These are phyloP conservation scores for Sarcophaga subvicina DNA, from an alignment of 2,888 invertebrate species.

Conservation along the genomic window DNA sequence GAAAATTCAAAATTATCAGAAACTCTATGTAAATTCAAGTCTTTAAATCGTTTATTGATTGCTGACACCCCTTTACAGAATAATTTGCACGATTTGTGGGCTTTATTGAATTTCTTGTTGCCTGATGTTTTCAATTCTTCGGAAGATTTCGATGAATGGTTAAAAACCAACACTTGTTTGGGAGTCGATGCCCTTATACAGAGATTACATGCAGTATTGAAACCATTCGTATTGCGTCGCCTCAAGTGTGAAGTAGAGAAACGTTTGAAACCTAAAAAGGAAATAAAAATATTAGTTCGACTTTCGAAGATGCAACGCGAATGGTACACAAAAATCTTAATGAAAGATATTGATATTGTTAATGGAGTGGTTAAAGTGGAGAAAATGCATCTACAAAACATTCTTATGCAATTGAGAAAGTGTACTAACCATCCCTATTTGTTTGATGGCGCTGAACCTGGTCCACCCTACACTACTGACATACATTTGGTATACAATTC, in stretches of 20 bases:
- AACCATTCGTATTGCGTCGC: conserved; percentile 97
- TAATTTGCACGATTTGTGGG: conserved; percentile 99
- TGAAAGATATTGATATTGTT: conserved; percentile 99
- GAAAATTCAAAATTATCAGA: conserved; percentile 99
- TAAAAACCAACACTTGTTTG: conserved; percentile 96
- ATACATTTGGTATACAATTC: conserved; percentile 97
- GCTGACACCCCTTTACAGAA: conserved; percentile 99
- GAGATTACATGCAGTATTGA: conserved; percentile 94
- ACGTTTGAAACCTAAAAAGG: conserved; percentile 97
- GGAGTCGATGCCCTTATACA: conserved; percentile 95
- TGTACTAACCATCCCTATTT: conserved; percentile 99
- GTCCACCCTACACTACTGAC: conserved; percentile 98
- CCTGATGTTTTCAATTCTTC: conserved; percentile 98
- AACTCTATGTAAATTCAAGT: conserved; percentile 97
- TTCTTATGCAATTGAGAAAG: conserved; percentile 99
- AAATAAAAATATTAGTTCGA: conserved; percentile 97
- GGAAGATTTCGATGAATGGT: conserved; percentile 94
- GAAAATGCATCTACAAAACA: conserved; percentile 98
- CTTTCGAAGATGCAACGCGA: conserved; percentile 99
- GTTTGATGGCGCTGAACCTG: conserved; percentile 99
- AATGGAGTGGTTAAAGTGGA: conserved; percentile 98
- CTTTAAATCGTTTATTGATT: conserved; percentile 95
- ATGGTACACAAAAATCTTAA: conserved; percentile 98
- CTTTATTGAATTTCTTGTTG: conserved; percentile 96
- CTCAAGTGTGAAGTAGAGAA: conserved; percentile 99